phyloP scores from a whole-genome alignment of 2,888 invertebrate genomes.

The Esperia sulphurella region DNA sequence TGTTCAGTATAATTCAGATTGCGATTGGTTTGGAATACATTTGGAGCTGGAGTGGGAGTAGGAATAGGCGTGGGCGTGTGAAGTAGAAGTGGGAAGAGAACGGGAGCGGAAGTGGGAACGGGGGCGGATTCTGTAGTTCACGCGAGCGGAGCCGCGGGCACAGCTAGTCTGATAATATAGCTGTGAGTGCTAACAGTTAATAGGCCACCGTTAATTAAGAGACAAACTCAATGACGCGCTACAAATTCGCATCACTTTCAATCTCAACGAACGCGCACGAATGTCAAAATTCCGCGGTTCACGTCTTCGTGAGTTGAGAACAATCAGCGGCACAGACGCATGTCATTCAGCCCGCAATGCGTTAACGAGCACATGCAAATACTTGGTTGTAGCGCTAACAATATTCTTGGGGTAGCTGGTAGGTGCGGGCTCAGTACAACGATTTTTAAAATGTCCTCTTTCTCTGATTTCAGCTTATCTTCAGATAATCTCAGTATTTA shows the following conservation, averaged over 20 bases:
- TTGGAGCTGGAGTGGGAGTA: no score
- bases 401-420: conserved; percentile 43
- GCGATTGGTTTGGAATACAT: no score
- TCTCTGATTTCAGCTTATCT: no score
- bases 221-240: background rate
- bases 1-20: no score
- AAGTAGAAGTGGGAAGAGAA: no score
- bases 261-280: background rate
- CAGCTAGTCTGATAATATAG: background rate
- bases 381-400: conserved; percentile 50
- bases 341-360: conserved; percentile 67
- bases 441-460: conserved; percentile 19
- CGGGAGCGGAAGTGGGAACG: no score
- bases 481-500: no score
- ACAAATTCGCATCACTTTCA: background rate
- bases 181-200: background rate
- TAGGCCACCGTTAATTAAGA: background rate
- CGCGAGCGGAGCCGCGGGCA: no score
- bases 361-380: conserved; percentile 78
- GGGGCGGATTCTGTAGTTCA: no score
- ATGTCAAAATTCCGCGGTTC: conserved; percentile 7
- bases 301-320: conserved; percentile 26
- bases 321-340: conserved; percentile 58
- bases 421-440: conserved; percentile 27
- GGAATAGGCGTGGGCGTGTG: no score